Evolutionary conservation across 2,888 invertebrate genomes (phyloP), one percentile per base, ranked within the genome.

Genomic region (Stenolophus ochropezus): DNA sequence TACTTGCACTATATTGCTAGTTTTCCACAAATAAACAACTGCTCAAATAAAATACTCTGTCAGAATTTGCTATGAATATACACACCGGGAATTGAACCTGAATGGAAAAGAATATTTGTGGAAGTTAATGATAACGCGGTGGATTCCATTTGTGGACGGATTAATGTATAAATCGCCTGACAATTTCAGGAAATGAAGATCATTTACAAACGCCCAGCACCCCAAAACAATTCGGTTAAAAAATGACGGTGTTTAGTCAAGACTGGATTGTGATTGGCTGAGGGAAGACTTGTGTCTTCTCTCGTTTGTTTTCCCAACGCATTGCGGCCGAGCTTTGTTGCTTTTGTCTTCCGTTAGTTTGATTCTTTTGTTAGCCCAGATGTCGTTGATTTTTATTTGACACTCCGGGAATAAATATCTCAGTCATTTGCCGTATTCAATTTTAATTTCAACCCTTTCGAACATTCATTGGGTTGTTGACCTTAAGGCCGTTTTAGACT

Each of bases 121-220:
- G n/a, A n/a, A n/a, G n/a, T n/a, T n/a, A n/a, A n/a, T n/a, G n/a
- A n/a, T n/a, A n/a, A n/a, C n/a, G n/a, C n/a, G n/a, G n/a, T n/a
- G n/a, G n/a, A n/a, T n/a, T n/a, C n/a, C 47, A 47, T 47, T 47
- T 47, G 8, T 47, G 14, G 2, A 4, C 47, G 14, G 47, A 4
- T 16, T n/a, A n/a, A n/a, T n/a, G n/a, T n/a, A n/a, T n/a, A n/a
- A n/a, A n/a, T n/a, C n/a, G n/a, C n/a, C 71, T 71, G 71, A 71
- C 71, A 71, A 71, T 71, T 71, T 71, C 71, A 71, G 71, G 42
- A 71, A 71, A 71, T 71, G 71, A 71, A 42, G 71, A 71, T 47
- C 33, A 71, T 71, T 71, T 42, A 71, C 71, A 71, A 42, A 11
- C 71, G 18, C 71, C 42, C 11, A 11, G n/a, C 14, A 65, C 27